Percentiles rank a stretch among this genome's conserved stretches.
phyloP scores from a whole-genome alignment of 2,888 invertebrate species.

The Megastigmus dorsalis region DNA sequence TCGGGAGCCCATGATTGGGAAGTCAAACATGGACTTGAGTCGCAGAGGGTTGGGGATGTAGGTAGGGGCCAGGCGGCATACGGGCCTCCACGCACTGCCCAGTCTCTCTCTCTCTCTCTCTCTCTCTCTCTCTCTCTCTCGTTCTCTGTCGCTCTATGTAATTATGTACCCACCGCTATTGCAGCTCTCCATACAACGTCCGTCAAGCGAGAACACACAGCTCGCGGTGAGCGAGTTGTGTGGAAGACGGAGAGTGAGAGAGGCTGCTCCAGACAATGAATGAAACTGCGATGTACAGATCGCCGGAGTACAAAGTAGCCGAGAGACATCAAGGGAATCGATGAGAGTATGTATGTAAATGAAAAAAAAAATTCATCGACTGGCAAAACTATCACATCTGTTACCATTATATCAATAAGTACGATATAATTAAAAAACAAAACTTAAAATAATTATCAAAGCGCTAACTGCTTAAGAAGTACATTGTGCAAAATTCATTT shows the following conservation, averaged over 20 bases:
- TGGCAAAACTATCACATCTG: too few species aligned
- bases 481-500: too few species aligned
- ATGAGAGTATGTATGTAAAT: too few species aligned
- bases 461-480: too few species aligned
- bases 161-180: constrained; percentile 60
- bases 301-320: neutral
- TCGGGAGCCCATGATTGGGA: constrained; percentile 56
- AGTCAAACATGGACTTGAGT: constrained; percentile 59
- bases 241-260: constrained; percentile 32
- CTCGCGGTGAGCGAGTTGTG: constrained; percentile 55
- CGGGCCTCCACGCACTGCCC: constrained; percentile 50
- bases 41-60: constrained; percentile 28
- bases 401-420: too few species aligned
- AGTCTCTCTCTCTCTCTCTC: constrained; percentile 1
- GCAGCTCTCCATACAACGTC: constrained; percentile 50
- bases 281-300: constrained; percentile 9
- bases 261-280: constrained; percentile 19
- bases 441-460: too few species aligned
- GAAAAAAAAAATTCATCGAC: constrained; percentile 17
- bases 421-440: too few species aligned
- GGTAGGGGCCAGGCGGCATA: constrained; percentile 54
- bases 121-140: constrained; percentile 9
- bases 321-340: constrained; percentile 1
- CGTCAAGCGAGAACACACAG: constrained; percentile 54
- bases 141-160: constrained; percentile 54